phyloP scores from a whole-genome alignment of 1,140 invertebrate species.

The Nixonia krombeini region DNA sequence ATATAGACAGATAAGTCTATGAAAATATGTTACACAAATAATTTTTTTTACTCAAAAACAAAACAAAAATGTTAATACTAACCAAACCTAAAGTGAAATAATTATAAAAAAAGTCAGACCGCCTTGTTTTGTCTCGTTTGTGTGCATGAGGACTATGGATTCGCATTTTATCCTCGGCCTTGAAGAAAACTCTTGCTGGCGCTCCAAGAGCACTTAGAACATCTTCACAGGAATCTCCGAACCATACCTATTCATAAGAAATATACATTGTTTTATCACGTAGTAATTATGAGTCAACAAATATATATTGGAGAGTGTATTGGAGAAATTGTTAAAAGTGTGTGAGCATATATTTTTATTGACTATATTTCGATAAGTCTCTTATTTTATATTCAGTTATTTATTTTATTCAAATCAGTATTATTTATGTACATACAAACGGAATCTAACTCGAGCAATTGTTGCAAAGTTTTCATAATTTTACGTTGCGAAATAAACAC shows the following conservation, averaged over 20 bases:
- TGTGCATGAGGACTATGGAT: conserved; percentile 93
- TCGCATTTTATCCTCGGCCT: conserved; percentile 98
- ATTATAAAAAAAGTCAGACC: conserved; percentile 96
- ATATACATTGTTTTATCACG: conserved; percentile 21
- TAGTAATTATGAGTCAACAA: too few relatives aligned
- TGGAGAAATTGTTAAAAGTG: too few relatives aligned
- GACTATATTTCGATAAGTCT: too few relatives aligned
- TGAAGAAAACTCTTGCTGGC: conserved; percentile 89
- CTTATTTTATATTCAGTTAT: too few relatives aligned
- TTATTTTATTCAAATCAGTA: too few relatives aligned
- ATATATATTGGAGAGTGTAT: too few relatives aligned
- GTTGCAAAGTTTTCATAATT: conserved; percentile 36
- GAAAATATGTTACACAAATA: too few relatives aligned
- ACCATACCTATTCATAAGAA: conserved; percentile 75
- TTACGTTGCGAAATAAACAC: conserved; percentile 33
- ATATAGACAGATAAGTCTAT: too few relatives aligned
- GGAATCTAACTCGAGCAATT: conserved; percentile 21
- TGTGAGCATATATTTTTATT: too few relatives aligned
- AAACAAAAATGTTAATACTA: conserved; percentile 60
- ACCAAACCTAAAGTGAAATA: conserved; percentile 96
- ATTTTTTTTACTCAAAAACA: too few relatives aligned
- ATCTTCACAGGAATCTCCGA: conserved; percentile 89
- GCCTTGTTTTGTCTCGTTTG: conserved; percentile 78
- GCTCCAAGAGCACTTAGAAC: conserved; percentile 85
- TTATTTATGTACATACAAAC: background rate